Conservation (phyloP, 2,888 invertebrate species). For the Melanargia galathea region DNA sequence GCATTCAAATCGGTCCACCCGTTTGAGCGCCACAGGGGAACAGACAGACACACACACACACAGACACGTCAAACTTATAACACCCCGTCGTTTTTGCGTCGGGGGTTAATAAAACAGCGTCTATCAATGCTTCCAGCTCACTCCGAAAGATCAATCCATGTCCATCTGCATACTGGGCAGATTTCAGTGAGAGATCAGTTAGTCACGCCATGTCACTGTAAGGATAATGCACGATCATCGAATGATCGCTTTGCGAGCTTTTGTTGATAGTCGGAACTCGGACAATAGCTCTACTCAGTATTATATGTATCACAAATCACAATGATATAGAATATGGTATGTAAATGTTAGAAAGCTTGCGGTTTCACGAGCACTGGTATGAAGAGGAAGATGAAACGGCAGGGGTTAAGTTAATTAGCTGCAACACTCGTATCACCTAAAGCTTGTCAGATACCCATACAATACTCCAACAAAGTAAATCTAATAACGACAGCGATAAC, state of each 20-base stretch:
- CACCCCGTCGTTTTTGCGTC: too few relatives aligned
- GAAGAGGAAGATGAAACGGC: constrained; percentile 10
- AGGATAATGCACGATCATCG: background rate
- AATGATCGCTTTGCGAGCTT: background rate
- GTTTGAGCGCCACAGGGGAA: too few relatives aligned
- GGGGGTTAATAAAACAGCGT: too few relatives aligned
- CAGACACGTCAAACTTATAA: too few relatives aligned
- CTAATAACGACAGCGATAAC: background rate
- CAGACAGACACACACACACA: too few relatives aligned
- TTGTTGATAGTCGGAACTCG: background rate
- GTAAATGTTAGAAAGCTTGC: constrained; percentile 18
- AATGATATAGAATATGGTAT: background rate
- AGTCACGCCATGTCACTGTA: background rate
- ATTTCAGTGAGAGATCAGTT: background rate
- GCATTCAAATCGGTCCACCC: too few relatives aligned
- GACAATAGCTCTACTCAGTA: background rate
- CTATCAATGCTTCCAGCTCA: background rate
- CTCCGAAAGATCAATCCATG: background rate
- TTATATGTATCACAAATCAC: too few relatives aligned
- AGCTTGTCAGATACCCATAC: constrained; percentile 12
- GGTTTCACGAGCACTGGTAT: constrained; percentile 15
- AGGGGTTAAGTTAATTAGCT: constrained; percentile 30
- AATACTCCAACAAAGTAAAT: constrained; percentile 10
- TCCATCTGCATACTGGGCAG: too few relatives aligned
- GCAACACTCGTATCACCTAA: constrained; percentile 19